Evolutionary conservation across 2,797 vertebrate genomes (phyloP), one percentile per base, ranked within the genome.

Genomic region (Tinamus major): DNA sequence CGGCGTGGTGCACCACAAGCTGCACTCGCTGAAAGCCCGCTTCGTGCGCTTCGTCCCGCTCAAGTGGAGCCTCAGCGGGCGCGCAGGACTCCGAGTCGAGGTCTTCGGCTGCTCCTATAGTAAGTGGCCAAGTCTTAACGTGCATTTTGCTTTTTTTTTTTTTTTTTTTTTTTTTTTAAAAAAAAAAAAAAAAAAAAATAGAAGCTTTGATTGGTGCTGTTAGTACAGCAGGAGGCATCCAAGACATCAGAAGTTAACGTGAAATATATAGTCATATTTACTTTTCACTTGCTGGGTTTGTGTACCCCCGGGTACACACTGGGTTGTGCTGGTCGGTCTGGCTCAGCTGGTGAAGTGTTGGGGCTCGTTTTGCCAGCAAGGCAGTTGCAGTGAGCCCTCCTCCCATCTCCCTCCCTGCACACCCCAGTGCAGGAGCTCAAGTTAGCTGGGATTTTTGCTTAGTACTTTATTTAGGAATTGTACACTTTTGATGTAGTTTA

Each of bases 91-190:
- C 94, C 97, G 99, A 64, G 98, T 99, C 33, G 99, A 99, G 92
- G 98, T 98, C 86, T 99, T 98, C 0, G 99, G 99, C 91, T 99
- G 99, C 93, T 97, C 98, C 58, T 99, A 99, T 84, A 99, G 99
- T 99, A 98, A 99, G 99, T 99, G 91, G 23, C 42, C 83, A 18
- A 21, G 14, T 13, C 53, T 77, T 12, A 55, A 68, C 21, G 2
- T 10, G 13, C 3, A 1, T 29, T 58, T 79, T 87, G 6, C 27
- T 35, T 35, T 35, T 35, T 35, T 35, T 35, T 35, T 35, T 35
- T 35, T 35, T 35, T 35, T 35, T 35, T 35, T 35, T 35, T 35
- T n/a, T n/a, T n/a, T n/a, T n/a, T n/a, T n/a, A 24, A 49, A 49
- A 46, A 42, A 42, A 42, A 41, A 41, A 41, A 41, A 41, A 41